Conservation (phyloP, 2,888 invertebrate genomes). For the Microdon myrmicae region DNA sequence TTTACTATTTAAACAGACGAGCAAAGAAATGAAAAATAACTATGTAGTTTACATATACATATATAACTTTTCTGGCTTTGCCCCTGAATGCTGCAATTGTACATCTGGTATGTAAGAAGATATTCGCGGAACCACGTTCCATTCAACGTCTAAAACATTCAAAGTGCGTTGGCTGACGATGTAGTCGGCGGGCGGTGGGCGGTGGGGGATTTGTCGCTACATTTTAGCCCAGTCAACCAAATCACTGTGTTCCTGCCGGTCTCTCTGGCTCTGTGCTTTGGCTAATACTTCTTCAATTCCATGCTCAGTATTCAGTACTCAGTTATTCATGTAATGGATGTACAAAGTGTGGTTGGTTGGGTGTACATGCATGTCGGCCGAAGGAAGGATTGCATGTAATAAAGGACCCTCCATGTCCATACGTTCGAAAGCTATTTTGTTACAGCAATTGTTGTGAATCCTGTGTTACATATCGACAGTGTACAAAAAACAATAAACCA, state of each 20-base stretch:
- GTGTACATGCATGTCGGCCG: too few species aligned
- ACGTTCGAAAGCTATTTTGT: too few species aligned
- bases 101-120: constrained; percentile 3
- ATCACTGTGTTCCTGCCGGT: constrained; percentile 5
- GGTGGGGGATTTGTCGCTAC: background rate
- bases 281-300: too few species aligned
- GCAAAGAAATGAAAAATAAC: constrained; percentile 15
- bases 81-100: constrained; percentile 5
- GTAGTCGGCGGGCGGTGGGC: background rate
- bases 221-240: constrained; percentile 22
- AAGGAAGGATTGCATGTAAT: too few species aligned
- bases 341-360: too few species aligned
- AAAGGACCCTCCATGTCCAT: too few species aligned
- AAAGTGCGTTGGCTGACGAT: background rate
- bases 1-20: constrained; percentile 34
- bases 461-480: too few species aligned
- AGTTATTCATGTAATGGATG: too few species aligned
- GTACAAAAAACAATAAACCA: too few species aligned
- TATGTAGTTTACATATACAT: constrained; percentile 3
- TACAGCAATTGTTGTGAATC: too few species aligned
- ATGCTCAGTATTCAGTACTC: too few species aligned
- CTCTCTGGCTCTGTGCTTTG: background rate
- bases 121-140: constrained; percentile 13
- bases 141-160: too few species aligned
- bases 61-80: constrained; percentile 1